Base-by-base conservation (phyloP, 2,113 vertebrate species). In the Lampris megalopsis region DNA sequence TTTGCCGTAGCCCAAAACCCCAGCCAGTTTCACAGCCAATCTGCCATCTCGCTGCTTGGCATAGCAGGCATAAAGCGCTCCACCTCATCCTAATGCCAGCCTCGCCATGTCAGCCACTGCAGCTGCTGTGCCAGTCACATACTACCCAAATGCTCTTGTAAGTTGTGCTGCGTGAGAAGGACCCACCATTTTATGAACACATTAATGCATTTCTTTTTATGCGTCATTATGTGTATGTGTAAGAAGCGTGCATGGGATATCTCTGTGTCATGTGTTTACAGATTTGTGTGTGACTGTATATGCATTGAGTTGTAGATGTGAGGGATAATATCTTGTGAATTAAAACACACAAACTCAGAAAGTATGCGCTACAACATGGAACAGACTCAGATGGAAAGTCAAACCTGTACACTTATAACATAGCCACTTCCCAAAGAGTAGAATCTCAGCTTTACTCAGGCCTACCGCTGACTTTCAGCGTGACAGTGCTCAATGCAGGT, bases 91-190 rank as follows among this genome's bases (percentile, higher is more conserved):
- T 85, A 83, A 82, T 24, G 50, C 71, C 86, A 80, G 9, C 75
- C 40, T 49, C 64, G 35, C 71, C 75, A 78, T 83, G 53, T 77
- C 80, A 65, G 61, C 73, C 38, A 1, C 77, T 43, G 82, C 67
- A 36, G 35, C 78, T 57, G 50, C 82, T 77, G 77, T 71, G 65
- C 75, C 69, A 70, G 59, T 73, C 73, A 71, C 73, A 73, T 81
- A 54, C 71, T 68, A 52, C 57, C 76, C 59, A 40, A 67, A 41
- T 84, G 71, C 79, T 84, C 85, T 86, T 87, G 89, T 91, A 89
- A 92, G 87, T 89, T 76, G 13, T 73, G 36, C 72, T 65, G 24
- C 9, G 45, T 70, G 41, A 56, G 53, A 72, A 64, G 11, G 52
- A 73, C 13, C 13, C 9, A 13, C 1, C 6, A 11, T 48, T 40